These are phyloP conservation scores for Girardia tigrina DNA, from an alignment of 2,888 invertebrate species.

Conservation along the genomic window DNA sequence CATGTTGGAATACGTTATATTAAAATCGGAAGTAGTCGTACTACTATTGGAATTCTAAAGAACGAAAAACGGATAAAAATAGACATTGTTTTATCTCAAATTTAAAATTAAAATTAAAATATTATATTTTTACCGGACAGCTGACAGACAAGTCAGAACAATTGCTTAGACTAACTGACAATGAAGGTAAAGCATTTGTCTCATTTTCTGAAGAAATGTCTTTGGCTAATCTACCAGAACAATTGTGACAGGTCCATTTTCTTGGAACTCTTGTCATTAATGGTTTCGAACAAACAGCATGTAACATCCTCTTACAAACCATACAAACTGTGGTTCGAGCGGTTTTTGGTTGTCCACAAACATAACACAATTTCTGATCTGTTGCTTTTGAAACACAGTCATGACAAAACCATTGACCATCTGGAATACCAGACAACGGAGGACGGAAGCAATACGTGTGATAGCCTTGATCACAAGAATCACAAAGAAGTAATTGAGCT, in stretches of 20 bases:
- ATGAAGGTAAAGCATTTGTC: not conserved
- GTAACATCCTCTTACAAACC: slow-evolving; percentile 75
- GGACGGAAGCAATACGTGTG: slow-evolving; percentile 92
- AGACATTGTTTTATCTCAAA: no score
- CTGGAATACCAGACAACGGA: slow-evolving; percentile 83
- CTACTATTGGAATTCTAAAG: slow-evolving; percentile 12
- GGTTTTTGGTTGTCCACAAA: slow-evolving; percentile 63
- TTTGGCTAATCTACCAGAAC: not conserved
- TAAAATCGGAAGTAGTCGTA: slow-evolving; percentile 13
- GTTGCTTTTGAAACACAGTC: slow-evolving; percentile 69
- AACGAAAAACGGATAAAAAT: no score
- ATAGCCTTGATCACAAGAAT: slow-evolving; percentile 92
- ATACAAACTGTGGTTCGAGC: slow-evolving; percentile 70
- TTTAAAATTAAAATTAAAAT: no score
- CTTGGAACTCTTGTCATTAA: slow-evolving; percentile 24
- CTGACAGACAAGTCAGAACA: not conserved
- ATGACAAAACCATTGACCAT: slow-evolving; percentile 95
- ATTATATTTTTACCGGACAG: slow-evolving; percentile 6
- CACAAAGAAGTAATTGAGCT: slow-evolving; percentile 79
- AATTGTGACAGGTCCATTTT: slow-evolving; percentile 33
- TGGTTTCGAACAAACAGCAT: slow-evolving; percentile 62
- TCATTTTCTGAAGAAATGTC: not conserved
- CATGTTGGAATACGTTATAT: not conserved
- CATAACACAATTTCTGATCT: slow-evolving; percentile 78
- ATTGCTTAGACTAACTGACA: not conserved